Evolutionary conservation across 2,797 vertebrate genomes (phyloP).

Genomic region (Sebastes diploproa): DNA sequence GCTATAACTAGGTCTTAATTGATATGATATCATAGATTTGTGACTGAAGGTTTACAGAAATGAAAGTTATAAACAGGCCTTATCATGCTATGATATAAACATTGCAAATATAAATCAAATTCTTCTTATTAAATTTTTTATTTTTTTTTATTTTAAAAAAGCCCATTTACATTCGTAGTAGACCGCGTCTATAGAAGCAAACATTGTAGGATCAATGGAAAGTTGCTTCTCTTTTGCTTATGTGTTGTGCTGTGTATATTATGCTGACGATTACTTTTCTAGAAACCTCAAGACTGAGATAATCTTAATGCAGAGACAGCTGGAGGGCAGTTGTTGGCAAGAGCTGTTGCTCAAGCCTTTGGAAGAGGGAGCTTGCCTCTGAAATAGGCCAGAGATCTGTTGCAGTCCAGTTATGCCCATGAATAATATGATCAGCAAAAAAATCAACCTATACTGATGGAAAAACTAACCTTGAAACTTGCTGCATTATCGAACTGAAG

Average conservation of each 20-base stretch:
- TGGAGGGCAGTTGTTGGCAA: constrained; percentile 70
- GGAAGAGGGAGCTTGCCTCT: constrained; percentile 43
- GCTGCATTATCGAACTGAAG: constrained; percentile 9
- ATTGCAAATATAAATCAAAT: background rate
- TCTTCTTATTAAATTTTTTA: background rate
- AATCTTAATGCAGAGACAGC: constrained; percentile 68
- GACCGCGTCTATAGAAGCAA: background rate
- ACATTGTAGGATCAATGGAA: constrained; percentile 28
- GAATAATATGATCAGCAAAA: constrained; percentile 55
- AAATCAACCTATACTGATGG: background rate
- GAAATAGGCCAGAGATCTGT: constrained; percentile 58
- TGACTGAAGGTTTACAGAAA: background rate
- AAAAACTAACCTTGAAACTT: constrained; percentile 36
- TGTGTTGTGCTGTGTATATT: constrained; percentile 49
- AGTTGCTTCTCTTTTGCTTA: constrained; percentile 32
- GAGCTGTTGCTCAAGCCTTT: constrained; percentile 52
- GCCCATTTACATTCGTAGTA: background rate
- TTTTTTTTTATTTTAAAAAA: background rate
- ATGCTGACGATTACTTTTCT: constrained; percentile 76
- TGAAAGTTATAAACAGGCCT: background rate
- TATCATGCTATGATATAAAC: background rate
- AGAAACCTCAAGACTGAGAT: constrained; percentile 62
- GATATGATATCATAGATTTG: constrained; percentile 3
- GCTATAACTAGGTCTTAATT: background rate
- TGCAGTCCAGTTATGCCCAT: constrained; percentile 46